Evolutionary conservation across 2,113 vertebrate species (phyloP).

Genomic region (Campylomormyrus numenius): DNA sequence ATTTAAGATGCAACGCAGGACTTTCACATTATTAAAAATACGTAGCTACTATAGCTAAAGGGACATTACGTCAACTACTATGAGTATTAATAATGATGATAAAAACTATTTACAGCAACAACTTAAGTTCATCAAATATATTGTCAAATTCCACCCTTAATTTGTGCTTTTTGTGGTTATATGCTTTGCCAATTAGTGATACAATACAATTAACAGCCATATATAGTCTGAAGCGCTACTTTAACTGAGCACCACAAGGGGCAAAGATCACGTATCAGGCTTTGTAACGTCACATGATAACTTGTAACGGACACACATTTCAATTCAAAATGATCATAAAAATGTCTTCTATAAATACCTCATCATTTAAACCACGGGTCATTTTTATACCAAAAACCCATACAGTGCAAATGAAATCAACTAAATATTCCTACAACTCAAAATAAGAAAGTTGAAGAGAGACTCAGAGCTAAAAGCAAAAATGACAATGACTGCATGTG

Average conservation of each 20-base stretch:
- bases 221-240: neutral
- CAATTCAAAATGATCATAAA: neutral
- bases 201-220: neutral
- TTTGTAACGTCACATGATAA: neutral
- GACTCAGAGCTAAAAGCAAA: neutral
- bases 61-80: neutral
- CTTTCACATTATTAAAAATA: neutral
- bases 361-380: neutral
- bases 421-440: neutral
- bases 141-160: neutral
- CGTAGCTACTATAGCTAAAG: neutral
- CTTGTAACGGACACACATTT: neutral
- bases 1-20: neutral
- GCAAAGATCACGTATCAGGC: neutral
- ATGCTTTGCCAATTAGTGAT: neutral
- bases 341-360: neutral
- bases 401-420: neutral
- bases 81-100: neutral
- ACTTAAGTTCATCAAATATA: neutral
- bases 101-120: neutral
- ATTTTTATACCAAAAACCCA: neutral
- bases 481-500: neutral
- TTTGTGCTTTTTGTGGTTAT: neutral
- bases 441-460: neutral
- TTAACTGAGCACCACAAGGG: neutral